Evolutionary conservation across 2,888 invertebrate species (phyloP).

Genomic region (Erebia epiphron): DNA sequence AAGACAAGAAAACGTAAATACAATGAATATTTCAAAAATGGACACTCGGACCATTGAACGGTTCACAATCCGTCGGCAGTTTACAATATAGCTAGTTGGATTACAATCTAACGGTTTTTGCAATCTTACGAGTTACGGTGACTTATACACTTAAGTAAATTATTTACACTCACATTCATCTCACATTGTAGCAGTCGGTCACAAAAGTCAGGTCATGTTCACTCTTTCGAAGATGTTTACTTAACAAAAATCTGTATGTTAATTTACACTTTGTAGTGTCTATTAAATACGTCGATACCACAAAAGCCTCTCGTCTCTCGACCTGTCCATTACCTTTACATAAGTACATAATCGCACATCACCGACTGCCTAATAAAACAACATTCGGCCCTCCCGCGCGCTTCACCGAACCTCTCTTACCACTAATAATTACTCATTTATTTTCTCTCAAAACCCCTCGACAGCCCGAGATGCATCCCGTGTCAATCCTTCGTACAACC

Average conservation of each 20-base stretch:
- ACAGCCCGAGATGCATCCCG: slow-evolving; percentile 73
- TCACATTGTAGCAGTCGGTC: too few species aligned
- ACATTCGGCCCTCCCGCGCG: slow-evolving; percentile 61
- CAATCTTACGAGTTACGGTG: too few species aligned
- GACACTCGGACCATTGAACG: too few species aligned
- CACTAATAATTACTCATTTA: slow-evolving; percentile 75
- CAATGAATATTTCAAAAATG: too few species aligned
- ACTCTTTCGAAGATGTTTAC: slow-evolving; percentile 6
- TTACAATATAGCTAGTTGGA: too few species aligned
- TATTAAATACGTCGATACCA: slow-evolving; percentile 22
- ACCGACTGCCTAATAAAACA: slow-evolving; percentile 61
- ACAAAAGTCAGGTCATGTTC: background rate
- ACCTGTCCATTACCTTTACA: slow-evolving; percentile 33
- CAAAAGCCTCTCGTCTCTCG: slow-evolving; percentile 29
- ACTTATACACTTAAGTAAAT: background rate
- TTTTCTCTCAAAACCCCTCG: slow-evolving; percentile 75
- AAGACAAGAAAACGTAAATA: too few species aligned
- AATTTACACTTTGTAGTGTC: slow-evolving; percentile 25
- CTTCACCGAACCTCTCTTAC: slow-evolving; percentile 64
- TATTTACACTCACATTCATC: background rate
- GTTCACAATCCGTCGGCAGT: too few species aligned
- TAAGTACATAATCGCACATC: slow-evolving; percentile 42
- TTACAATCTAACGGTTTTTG: too few species aligned
- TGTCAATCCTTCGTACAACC: slow-evolving; percentile 66
- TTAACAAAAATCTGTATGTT: slow-evolving; percentile 18